Evolutionary conservation across 1,140 invertebrate genomes (phyloP), one percentile per base, ranked within the genome.

Genomic region (Drosophila subobscura): DNA sequence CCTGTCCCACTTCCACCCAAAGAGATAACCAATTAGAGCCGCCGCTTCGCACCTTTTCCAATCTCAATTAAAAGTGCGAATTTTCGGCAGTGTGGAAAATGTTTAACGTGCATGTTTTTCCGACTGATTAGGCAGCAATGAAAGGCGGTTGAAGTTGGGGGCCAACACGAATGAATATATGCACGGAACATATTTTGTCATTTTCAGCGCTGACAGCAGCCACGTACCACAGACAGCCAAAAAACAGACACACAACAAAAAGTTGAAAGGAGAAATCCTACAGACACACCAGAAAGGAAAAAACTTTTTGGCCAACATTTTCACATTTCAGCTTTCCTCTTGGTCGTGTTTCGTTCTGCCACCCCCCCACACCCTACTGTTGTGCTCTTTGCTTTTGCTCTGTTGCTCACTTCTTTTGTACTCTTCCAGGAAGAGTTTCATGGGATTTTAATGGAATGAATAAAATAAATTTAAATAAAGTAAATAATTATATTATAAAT

Each of bases 221-320:
- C 58, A 73, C 59, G 68, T 53, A 64, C n/a, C 45, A 12, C 22
- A 20, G 5, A 4, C 16, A 1, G 2, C 41, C 12, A 42, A 42
- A 7, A 16, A 45, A 45, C 5, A 37, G 29, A 22, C 7, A 16
- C 27, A 12, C 47, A 47, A 23, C 2, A 25, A 49, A 60, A 71
- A 58, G 65, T 68, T 52, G 40, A 54, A 14, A n/a, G 45, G 12
- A n/a, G 40, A 72, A 61, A 20, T n/a, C 16, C 37, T 8, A 46
- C 41, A 20, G 8, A n/a, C n/a, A 27, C 2, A 25, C 33, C 10
- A 6, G 37, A 49, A 8, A 40, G 14, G 7, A 20, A 27, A 50
- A 66, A 80, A 79, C 45, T 71, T 80, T 79, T 72, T 59, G 49
- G 49, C 60, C 76, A 72, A 52, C 75, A 78, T 67, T 72, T 78